Percentiles rank a stretch among this genome's conserved stretches.
phyloP scores from a whole-genome alignment of 2,113 vertebrate genomes.

The Polypterus senegalus region DNA sequence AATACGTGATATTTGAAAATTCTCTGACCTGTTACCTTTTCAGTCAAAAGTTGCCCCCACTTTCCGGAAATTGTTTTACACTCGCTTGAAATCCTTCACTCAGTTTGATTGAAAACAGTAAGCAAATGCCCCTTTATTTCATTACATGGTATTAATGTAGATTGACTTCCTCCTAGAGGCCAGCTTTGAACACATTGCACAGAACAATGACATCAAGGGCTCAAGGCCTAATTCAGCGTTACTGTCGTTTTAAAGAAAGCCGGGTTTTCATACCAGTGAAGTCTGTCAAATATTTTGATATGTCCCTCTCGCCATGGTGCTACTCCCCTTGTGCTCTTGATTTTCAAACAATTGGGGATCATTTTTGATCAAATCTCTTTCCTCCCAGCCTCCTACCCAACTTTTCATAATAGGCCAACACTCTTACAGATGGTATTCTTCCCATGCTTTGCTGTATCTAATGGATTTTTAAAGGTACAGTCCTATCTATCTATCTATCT shows the following conservation, averaged over 20 bases:
- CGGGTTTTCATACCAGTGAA: conserved; percentile 90
- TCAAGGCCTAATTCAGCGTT: conserved; percentile 69
- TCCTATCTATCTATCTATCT: conserved; percentile 10
- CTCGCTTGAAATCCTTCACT: conserved; percentile 42
- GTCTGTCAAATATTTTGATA: conserved; percentile 99
- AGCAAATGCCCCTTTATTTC: conserved; percentile 87
- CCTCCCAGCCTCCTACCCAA: conserved; percentile 80
- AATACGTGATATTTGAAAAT: too few species aligned
- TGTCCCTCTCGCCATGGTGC: conserved; percentile 90
- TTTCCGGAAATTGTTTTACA: conserved; percentile 3
- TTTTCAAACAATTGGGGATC: conserved; percentile 97
- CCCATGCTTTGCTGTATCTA: conserved; percentile 67
- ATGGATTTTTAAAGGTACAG: conserved; percentile 31
- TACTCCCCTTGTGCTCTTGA: conserved; percentile 79
- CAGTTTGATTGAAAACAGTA: conserved; percentile 90
- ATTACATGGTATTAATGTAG: conserved; percentile 83
- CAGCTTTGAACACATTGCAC: conserved; percentile 77
- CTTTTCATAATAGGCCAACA: conserved; percentile 87
- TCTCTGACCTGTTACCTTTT: too few species aligned
- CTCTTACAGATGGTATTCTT: conserved; percentile 85
- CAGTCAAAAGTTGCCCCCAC: neutral
- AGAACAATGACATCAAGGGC: conserved; percentile 83
- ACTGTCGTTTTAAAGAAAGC: conserved; percentile 74
- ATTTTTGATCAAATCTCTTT: conserved; percentile 81
- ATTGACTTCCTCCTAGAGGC: conserved; percentile 77